Conservation (phyloP, 2,888 invertebrate genomes). For the Acleris sparsana region DNA sequence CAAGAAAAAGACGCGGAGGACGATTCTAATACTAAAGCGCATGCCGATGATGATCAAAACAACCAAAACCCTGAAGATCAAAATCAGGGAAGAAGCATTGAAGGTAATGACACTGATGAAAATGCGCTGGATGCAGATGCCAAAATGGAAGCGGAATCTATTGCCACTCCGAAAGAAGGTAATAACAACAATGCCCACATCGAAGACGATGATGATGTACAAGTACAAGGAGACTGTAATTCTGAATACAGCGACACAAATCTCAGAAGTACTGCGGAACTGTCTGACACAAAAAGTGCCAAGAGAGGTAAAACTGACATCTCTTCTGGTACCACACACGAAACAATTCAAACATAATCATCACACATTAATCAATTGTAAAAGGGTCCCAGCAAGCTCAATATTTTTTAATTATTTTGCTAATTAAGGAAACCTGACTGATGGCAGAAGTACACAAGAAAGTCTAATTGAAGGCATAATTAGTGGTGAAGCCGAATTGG, state of each 20-base stretch:
- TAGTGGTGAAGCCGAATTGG: slow-evolving; percentile 75
- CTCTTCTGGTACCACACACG: slow-evolving; percentile 75
- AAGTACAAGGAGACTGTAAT: slow-evolving; percentile 75
- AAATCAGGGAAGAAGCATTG: slow-evolving; percentile 24
- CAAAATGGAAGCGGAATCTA: slow-evolving; percentile 55
- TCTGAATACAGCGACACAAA: slow-evolving; percentile 71
- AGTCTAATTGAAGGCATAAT: slow-evolving; percentile 79
- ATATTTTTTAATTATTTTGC: slow-evolving; percentile 81
- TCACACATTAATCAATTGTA: slow-evolving; percentile 59
- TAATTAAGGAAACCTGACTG: slow-evolving; percentile 79
- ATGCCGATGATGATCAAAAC: slow-evolving; percentile 42
- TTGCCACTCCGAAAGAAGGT: slow-evolving; percentile 64
- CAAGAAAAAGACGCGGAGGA: slow-evolving; percentile 43
- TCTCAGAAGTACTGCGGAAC: slow-evolving; percentile 67
- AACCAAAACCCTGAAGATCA: slow-evolving; percentile 30
- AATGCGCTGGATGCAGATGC: slow-evolving; percentile 24
- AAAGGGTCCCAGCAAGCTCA: slow-evolving; percentile 80
- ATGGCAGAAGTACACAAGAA: slow-evolving; percentile 74
- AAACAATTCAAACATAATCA: slow-evolving; percentile 69
- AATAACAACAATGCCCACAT: slow-evolving; percentile 68
- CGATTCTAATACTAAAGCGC: slow-evolving; percentile 34
- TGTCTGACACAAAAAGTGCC: slow-evolving; percentile 69
- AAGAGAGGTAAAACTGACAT: slow-evolving; percentile 73
- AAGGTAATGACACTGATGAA: slow-evolving; percentile 33
- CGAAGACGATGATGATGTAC: slow-evolving; percentile 82